These are phyloP conservation scores for Oegoconia quadripuncta DNA, from an alignment of 2,888 invertebrate genomes.

Conservation along the genomic window DNA sequence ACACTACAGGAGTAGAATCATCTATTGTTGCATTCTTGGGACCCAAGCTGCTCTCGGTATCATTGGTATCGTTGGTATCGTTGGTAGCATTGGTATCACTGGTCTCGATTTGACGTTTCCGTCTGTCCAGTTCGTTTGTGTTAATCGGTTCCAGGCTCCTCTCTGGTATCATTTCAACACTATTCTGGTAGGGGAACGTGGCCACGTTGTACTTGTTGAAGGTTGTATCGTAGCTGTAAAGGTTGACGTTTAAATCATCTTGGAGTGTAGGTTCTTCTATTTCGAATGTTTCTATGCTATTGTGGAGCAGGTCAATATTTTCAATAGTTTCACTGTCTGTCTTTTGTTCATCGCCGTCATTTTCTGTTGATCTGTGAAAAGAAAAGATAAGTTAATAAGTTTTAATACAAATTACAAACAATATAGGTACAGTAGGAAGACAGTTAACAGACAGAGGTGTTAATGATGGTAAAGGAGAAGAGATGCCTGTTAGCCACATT, in stretches of 20 bases:
- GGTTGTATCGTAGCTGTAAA: no score
- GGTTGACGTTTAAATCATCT: no score
- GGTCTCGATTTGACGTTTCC: not conserved
- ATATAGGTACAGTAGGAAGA: not conserved
- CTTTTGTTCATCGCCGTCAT: constrained; percentile 4
- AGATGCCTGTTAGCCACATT: no score
- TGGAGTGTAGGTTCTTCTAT: not conserved
- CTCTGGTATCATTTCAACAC: no score
- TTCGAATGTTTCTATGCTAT: constrained; percentile 3
- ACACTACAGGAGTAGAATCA: not conserved
- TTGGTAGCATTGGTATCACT: not conserved
- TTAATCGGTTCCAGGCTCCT: not conserved
- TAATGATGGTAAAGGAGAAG: no score
- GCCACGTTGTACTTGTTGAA: no score
- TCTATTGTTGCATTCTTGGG: constrained; percentile 7
- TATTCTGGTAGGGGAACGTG: no score
- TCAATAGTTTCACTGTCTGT: constrained; percentile 11
- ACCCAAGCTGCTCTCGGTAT: constrained; percentile 19
- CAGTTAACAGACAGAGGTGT: no score
- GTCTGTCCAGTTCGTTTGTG: not conserved
- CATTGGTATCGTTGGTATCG: not conserved
- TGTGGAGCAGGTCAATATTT: constrained; percentile 1
- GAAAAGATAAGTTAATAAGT: not conserved
- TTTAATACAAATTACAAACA: not conserved
- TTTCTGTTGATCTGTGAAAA: constrained; percentile 9